phyloP scores from a whole-genome alignment of 2,888 invertebrate species.

The Acleris cristana region DNA sequence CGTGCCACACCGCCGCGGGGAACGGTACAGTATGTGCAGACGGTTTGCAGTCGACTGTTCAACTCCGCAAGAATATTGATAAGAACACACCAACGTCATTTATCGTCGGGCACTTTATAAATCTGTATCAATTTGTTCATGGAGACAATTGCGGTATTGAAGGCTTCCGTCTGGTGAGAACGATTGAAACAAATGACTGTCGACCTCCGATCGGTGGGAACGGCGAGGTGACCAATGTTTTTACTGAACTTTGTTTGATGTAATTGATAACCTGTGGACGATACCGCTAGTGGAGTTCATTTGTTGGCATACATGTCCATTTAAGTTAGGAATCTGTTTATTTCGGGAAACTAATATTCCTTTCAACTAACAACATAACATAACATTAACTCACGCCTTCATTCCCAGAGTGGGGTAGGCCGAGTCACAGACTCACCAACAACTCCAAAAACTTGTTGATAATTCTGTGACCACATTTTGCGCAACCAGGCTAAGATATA shows the following conservation, averaged over 20 bases:
- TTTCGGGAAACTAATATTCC: too few species aligned
- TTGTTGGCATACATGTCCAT: too few species aligned
- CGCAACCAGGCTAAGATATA: too few species aligned
- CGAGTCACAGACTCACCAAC: too few species aligned
- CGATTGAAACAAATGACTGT: constrained; percentile 27
- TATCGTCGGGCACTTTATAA: constrained; percentile 73
- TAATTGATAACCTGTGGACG: neutral
- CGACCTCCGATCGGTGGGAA: constrained; percentile 16
- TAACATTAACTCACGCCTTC: too few species aligned
- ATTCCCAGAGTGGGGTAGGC: too few species aligned
- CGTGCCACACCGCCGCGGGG: constrained; percentile 40
- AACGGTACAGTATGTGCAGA: constrained; percentile 59
- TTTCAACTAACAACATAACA: too few species aligned
- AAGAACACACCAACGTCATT: constrained; percentile 68
- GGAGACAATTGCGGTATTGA: constrained; percentile 65
- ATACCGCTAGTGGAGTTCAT: too few species aligned
- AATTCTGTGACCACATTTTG: too few species aligned
- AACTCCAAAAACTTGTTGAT: too few species aligned
- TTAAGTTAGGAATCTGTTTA: too few species aligned
- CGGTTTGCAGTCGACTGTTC: constrained; percentile 67
- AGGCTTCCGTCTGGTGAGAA: constrained; percentile 27
- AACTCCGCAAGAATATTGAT: constrained; percentile 73
- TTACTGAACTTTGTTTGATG: neutral
- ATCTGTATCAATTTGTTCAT: constrained; percentile 79
- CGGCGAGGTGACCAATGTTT: constrained; percentile 4